Percentiles rank a stretch among this genome's conserved stretches.
Evolutionary conservation across 2,113 vertebrate genomes (phyloP).

Genomic region (Campylorhamphus procurvoides): DNA sequence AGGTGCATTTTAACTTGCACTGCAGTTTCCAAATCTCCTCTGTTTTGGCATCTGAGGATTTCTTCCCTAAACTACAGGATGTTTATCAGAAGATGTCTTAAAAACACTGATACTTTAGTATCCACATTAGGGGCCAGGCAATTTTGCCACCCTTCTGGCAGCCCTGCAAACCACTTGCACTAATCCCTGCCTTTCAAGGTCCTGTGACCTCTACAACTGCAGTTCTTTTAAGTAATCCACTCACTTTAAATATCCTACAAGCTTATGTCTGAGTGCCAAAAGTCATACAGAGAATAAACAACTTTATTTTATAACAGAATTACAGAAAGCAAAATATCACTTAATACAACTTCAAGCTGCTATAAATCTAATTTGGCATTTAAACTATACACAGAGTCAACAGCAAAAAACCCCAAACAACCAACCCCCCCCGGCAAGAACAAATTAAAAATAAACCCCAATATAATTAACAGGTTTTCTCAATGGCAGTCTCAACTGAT

Average conservation of each 20-base stretch:
- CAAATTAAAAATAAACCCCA: conserved; percentile 62
- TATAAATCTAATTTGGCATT: conserved; percentile 83
- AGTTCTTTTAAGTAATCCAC: background rate
- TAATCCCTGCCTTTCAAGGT: background rate
- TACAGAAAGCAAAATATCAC: conserved; percentile 85
- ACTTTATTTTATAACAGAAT: conserved; percentile 97
- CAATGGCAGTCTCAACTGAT: conserved; percentile 52
- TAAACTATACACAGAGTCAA: conserved; percentile 79
- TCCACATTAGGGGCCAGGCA: background rate
- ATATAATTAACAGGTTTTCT: conserved; percentile 68
- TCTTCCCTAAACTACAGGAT: background rate
- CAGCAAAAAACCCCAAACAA: conserved; percentile 16
- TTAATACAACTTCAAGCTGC: conserved; percentile 86
- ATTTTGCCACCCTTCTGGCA: background rate
- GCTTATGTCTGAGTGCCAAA: background rate
- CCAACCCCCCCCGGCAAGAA: background rate
- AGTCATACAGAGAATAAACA: conserved; percentile 86
- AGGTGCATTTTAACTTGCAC: background rate
- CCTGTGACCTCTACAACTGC: background rate
- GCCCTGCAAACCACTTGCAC: background rate
- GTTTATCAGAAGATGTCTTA: background rate
- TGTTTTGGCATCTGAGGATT: background rate
- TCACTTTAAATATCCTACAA: background rate
- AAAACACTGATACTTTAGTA: background rate
- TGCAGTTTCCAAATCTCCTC: background rate